These are phyloP conservation scores for Drosophila albomicans DNA, from an alignment of 1,140 invertebrate species.

Conservation along the genomic window DNA sequence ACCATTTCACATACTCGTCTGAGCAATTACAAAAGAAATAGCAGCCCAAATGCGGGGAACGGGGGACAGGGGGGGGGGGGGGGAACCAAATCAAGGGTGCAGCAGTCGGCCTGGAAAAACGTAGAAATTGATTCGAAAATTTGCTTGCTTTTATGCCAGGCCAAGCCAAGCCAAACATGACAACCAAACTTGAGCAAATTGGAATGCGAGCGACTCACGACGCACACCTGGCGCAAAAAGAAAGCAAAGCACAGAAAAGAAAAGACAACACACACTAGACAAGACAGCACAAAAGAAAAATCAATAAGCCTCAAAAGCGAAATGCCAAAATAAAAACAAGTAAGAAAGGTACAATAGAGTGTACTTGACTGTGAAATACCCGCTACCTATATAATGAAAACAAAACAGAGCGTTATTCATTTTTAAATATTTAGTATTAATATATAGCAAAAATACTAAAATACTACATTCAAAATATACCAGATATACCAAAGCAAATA, in stretches of 20 bases:
- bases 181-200: constrained; percentile 28
- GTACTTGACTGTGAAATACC: no score
- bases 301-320: constrained; percentile 75
- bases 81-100: neutral
- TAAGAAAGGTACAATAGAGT: no score
- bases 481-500: no score
- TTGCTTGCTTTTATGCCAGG: constrained; percentile 13
- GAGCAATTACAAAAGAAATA: constrained; percentile 22
- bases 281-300: constrained; percentile 52
- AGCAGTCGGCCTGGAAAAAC: constrained; percentile 19
- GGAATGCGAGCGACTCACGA: constrained; percentile 7
- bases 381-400: no score
- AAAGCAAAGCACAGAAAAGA: constrained; percentile 35
- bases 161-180: constrained; percentile 25
- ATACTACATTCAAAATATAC: no score
- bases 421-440: no score
- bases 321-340: constrained; percentile 27
- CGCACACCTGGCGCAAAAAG: constrained; percentile 48
- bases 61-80: neutral
- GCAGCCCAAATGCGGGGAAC: no score
- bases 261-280: constrained; percentile 17
- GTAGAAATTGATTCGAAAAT: constrained; percentile 45
- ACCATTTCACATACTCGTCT: neutral
- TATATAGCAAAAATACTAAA: no score
- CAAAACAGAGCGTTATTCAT: no score